A percentile compares a stretch with the other conserved stretches of the same genome.
phyloP scores from a whole-genome alignment of 2,888 invertebrate genomes.

The Aphodius sticticus region DNA sequence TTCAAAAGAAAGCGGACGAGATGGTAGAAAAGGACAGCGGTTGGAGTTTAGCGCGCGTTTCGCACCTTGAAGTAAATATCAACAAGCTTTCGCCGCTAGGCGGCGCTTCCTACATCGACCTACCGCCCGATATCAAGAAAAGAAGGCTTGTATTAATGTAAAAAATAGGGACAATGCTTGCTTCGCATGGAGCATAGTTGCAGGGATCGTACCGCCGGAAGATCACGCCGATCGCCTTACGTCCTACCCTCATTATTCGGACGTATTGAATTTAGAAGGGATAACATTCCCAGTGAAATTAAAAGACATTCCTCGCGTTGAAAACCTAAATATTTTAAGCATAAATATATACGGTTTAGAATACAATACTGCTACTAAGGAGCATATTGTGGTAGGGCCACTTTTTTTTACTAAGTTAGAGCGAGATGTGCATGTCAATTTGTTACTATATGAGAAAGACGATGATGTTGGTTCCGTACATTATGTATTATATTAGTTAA shows the following conservation, averaged over 20 bases:
- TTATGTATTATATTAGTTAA: neutral
- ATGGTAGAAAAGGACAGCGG: too few species aligned
- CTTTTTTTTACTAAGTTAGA: neutral
- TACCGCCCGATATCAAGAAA: too few species aligned
- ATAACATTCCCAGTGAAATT: slow-evolving; percentile 11
- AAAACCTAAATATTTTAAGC: slow-evolving; percentile 9
- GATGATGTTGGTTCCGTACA: neutral
- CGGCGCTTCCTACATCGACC: too few species aligned
- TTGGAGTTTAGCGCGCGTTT: too few species aligned
- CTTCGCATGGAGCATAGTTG: too few species aligned
- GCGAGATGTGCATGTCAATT: neutral
- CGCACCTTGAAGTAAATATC: too few species aligned
- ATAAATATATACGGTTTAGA: slow-evolving; percentile 11
- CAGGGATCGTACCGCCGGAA: too few species aligned
- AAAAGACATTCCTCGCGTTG: neutral
- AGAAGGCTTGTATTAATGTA: too few species aligned
- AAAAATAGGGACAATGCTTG: too few species aligned
- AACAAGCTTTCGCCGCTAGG: too few species aligned
- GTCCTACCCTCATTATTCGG: slow-evolving; percentile 1
- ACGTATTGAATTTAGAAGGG: slow-evolving; percentile 11
- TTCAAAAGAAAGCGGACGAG: too few species aligned
- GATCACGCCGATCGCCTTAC: too few species aligned
- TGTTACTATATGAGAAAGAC: neutral
- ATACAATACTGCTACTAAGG: neutral
- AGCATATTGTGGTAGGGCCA: neutral